Conservation (phyloP, 2,113 vertebrate species). For the Sinocyclocheilus anshuiensis region DNA sequence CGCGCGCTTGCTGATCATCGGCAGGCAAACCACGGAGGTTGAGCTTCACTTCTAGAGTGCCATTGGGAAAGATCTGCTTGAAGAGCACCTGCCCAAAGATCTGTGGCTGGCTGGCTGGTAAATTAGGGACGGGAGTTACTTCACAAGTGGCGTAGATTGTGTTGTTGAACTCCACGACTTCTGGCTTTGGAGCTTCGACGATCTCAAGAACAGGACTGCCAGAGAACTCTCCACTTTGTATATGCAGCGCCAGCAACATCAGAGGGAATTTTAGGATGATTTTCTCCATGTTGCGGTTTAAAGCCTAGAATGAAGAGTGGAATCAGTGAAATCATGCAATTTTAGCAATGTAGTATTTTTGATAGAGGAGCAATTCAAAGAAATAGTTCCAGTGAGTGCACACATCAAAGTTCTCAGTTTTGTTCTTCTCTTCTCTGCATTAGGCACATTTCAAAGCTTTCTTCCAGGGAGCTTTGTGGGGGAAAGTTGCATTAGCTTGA, state of each 20-base stretch:
- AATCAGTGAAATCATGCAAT: not conserved
- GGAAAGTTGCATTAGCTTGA: not conserved
- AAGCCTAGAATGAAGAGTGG: conserved; percentile 19
- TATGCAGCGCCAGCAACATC: not conserved
- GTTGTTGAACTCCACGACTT: not conserved
- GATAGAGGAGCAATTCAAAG: not conserved
- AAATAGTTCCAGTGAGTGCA: not conserved
- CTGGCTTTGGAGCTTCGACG: conserved; percentile 34
- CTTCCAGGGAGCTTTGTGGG: not conserved
- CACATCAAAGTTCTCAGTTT: not conserved
- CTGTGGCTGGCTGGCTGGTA: conserved; percentile 62
- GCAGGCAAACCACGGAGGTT: conserved; percentile 70
- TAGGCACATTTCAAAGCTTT: not conserved
- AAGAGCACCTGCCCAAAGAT: conserved; percentile 77
- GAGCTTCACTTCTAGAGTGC: conserved; percentile 72
- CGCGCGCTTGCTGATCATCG: conserved; percentile 60
- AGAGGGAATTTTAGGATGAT: conserved; percentile 2
- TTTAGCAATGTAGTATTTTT: not conserved
- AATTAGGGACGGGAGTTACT: conserved; percentile 69
- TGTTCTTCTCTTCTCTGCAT: not conserved
- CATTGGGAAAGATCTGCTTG: conserved; percentile 64
- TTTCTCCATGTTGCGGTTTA: conserved; percentile 2
- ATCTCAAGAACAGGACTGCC: not conserved
- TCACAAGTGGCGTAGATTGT: conserved; percentile 66
- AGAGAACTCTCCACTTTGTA: not conserved